Evolutionary conservation across 2,113 vertebrate species (phyloP), one percentile per base, ranked within the genome.

Genomic region (Penelope pileata): DNA sequence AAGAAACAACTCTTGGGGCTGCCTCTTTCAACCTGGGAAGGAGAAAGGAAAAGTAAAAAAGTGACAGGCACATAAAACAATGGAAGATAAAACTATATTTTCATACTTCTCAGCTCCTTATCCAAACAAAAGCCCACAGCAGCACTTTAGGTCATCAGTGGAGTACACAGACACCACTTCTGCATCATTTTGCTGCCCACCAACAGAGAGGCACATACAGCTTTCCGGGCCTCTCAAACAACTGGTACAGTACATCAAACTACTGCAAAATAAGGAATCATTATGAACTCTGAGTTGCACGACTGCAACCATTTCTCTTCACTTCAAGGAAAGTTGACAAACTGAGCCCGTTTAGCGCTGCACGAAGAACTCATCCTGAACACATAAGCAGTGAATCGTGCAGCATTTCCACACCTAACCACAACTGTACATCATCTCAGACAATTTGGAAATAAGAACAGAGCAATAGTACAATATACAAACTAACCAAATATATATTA

Each of bases 1-100:
- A 99, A 96, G 96, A 99, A 99, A 94, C 99, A 99, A 95, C 98
- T 99, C 96, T 99, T 99, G 50, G 99, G 99, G 66, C 99, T 99
- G 94, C 99, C 99, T 97, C 99, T 98, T 97, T 99, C 99, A 53
- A 99, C 98, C 99, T 99, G 92, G 51, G 67, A 88, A 66, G 29
- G 24, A 69, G 32, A 83, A 95, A 84, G 38, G 4, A 30, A 76
- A 85, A 83, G 48, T 15, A 29, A 63, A 53, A 32, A 85, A 47
- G 24, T 22, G 6, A 26, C 4, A 86, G 6, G 8, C 29, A 60
- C 3, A 72, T 69, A 18, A 90, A 88, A 10, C 4, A 5, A 16
- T 17, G 1, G 7, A 53, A 58, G 10, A 47, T 16, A 4, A 4
- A 70, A 75, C 15, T 27, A 43, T 17, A 10, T 62, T n/a, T n/a